Percentiles rank a stretch among this genome's conserved stretches.
Evolutionary conservation across 2,113 vertebrate genomes (phyloP).

Genomic region (Sus scrofa): DNA sequence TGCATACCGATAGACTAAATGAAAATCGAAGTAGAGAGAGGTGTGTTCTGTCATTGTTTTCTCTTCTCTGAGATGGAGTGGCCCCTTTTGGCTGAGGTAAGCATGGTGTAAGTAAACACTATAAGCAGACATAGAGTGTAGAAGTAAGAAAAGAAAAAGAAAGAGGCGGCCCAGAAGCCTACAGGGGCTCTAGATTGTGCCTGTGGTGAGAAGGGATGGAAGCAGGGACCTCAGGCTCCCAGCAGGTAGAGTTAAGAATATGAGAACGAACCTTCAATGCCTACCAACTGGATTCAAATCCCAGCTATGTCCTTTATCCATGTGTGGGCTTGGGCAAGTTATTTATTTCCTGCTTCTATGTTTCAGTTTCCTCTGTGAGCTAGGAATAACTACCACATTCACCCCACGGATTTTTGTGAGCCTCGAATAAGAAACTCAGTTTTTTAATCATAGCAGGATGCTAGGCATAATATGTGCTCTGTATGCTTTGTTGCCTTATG

Average conservation of each 20-base stretch:
- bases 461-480: too few species aligned
- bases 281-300: background rate
- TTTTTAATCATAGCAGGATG: background rate
- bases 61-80: background rate
- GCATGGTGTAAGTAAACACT: background rate
- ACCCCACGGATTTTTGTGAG: background rate
- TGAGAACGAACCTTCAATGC: rapidly evolving
- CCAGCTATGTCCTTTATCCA: background rate
- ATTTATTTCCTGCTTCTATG: background rate
- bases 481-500: background rate
- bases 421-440: background rate
- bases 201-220: background rate
- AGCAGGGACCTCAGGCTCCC: background rate
- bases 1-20: background rate
- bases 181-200: background rate
- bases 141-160: background rate
- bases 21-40: background rate
- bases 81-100: background rate
- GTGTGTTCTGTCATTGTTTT: background rate
- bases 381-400: background rate
- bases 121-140: background rate
- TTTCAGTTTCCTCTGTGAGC: background rate
- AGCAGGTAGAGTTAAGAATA: rapidly evolving
- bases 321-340: too few species aligned
- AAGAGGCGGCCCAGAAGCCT: too few species aligned